Evolutionary conservation across 2,888 invertebrate genomes (phyloP).

Genomic region (Drosophila melanosoma): DNA sequence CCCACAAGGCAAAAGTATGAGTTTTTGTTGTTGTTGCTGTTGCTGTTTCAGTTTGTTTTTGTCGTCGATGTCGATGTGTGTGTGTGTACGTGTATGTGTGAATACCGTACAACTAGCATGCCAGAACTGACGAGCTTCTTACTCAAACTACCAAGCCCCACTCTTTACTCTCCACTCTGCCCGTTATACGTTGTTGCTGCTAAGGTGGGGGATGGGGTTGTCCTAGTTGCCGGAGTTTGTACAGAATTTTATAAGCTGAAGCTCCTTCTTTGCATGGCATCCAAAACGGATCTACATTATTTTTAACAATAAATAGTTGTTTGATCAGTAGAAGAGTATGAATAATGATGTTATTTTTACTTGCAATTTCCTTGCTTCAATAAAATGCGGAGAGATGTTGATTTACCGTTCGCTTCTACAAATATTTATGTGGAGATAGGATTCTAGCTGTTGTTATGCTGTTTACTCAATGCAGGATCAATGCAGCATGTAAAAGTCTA

Average conservation of each 20-base stretch:
- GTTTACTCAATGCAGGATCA: neutral
- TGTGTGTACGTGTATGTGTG: conserved; percentile 14
- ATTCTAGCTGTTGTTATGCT: neutral
- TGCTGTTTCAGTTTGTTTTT: conserved; percentile 57
- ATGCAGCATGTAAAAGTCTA: conserved; percentile 12
- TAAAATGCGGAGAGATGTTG: neutral
- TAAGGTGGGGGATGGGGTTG: conserved; percentile 3
- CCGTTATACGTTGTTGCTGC: conserved; percentile 1
- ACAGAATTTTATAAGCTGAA: neutral
- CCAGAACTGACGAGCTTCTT: conserved; percentile 54
- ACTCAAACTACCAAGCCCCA: conserved; percentile 29
- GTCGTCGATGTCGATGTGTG: conserved; percentile 35
- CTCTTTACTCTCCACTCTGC: conserved; percentile 3
- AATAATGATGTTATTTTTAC: neutral
- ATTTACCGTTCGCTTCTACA: neutral
- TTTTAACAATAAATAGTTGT: neutral
- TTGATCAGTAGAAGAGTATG: conserved; percentile 4
- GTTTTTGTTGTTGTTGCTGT: conserved; percentile 46
- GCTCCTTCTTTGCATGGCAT: neutral
- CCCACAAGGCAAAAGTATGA: conserved; percentile 63
- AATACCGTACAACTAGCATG: conserved; percentile 28
- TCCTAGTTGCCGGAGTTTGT: conserved; percentile 33
- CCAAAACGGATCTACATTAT: conserved; percentile 1
- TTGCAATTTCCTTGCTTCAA: neutral
- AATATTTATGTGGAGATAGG: neutral